A percentile compares a stretch with the other conserved stretches of the same genome.
Conservation (phyloP, 2,888 invertebrate species). For the Mythimna lalbum region DNA sequence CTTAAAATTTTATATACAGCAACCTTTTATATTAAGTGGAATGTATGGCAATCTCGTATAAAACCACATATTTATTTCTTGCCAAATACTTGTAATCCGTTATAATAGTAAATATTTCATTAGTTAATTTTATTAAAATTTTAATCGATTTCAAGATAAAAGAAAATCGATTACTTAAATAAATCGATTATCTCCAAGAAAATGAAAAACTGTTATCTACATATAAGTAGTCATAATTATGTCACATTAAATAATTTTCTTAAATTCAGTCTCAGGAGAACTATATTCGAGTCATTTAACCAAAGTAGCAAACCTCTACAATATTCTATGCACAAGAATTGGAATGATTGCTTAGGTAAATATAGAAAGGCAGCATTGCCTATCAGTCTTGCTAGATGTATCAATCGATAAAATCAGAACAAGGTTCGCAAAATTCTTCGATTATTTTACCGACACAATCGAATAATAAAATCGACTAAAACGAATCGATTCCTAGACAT, state of each 20-base stretch:
- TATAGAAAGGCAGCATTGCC: constrained; percentile 1
- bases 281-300: constrained; percentile 53
- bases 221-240: constrained; percentile 8
- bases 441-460: not conserved
- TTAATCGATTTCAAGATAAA: constrained; percentile 14
- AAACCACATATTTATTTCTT: constrained; percentile 12
- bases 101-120: constrained; percentile 13
- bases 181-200: not conserved
- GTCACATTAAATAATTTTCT: constrained; percentile 31
- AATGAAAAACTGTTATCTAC: not conserved
- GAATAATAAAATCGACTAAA: not conserved
- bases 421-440: not conserved
- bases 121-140: constrained; percentile 14
- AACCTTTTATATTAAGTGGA: constrained; percentile 66
- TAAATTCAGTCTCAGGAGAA: constrained; percentile 57
- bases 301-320: constrained; percentile 24
- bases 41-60: constrained; percentile 67
- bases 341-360: constrained; percentile 6
- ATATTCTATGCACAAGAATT: constrained; percentile 24
- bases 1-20: constrained; percentile 70
- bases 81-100: constrained; percentile 9
- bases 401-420: not conserved
- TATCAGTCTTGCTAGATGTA: not conserved
- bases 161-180: not conserved
- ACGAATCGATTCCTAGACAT: constrained; percentile 68